These are phyloP conservation scores for Oedothorax gibbosus DNA, from an alignment of 1,140 invertebrate genomes.

Conservation along the genomic window DNA sequence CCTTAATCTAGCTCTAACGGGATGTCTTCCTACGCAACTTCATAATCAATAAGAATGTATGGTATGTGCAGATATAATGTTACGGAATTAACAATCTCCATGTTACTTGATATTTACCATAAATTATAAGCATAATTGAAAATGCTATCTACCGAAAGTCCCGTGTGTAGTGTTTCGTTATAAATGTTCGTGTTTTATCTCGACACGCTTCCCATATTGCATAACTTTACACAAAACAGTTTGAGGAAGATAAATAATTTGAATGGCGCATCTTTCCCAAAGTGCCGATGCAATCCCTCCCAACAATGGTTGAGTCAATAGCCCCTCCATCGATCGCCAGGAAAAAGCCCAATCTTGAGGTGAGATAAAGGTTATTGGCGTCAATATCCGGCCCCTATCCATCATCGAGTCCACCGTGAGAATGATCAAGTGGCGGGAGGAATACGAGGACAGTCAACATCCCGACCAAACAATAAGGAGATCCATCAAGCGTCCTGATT, in stretches of 20 bases:
- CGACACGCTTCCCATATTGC: no score
- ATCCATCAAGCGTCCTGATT: conserved; percentile 57
- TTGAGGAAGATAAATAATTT: neutral
- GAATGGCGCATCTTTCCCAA: neutral
- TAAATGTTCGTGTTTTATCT: no score
- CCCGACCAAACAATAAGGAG: conserved; percentile 50
- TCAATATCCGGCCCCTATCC: conserved; percentile 50
- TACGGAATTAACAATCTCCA: no score
- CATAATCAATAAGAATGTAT: no score
- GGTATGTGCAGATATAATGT: no score
- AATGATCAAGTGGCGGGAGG: conserved; percentile 39
- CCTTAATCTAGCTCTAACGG: no score
- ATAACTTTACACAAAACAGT: no score
- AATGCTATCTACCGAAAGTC: no score
- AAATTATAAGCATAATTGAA: no score
- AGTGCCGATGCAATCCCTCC: neutral
- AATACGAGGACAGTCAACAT: conserved; percentile 38
- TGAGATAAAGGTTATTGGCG: conserved; percentile 51
- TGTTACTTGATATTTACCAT: no score
- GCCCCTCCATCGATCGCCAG: neutral
- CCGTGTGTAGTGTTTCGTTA: no score
- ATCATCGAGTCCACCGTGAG: conserved; percentile 23
- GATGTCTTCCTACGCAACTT: no score
- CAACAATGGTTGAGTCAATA: neutral
- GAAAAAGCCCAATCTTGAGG: conserved; percentile 19